A percentile compares a stretch with the other conserved stretches of the same genome.
Evolutionary conservation across 2,113 vertebrate species (phyloP).

Genomic region (Piprites chloris): DNA sequence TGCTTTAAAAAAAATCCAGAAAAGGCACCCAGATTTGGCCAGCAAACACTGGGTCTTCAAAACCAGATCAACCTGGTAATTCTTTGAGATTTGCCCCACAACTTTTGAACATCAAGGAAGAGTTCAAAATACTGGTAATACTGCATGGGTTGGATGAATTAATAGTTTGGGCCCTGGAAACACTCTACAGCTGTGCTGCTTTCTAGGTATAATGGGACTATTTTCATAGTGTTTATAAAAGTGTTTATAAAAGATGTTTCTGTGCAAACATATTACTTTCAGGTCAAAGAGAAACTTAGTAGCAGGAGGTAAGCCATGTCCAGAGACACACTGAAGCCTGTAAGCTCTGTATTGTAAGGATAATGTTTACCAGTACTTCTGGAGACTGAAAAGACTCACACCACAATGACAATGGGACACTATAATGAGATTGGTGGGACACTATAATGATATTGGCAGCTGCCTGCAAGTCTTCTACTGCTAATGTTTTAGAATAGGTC

Average conservation of each 20-base stretch:
- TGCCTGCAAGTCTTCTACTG: constrained; percentile 3
- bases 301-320: background rate
- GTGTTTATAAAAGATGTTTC: background rate
- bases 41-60: background rate
- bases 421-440: background rate
- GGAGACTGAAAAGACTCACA: background rate
- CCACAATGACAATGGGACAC: background rate
- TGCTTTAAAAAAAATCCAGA: background rate
- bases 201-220: background rate
- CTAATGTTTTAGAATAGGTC: constrained; percentile 16
- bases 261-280: background rate
- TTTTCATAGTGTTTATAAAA: background rate
- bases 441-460: background rate
- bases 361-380: background rate
- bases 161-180: background rate
- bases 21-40: background rate
- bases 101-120: background rate
- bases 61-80: background rate
- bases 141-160: background rate
- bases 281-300: background rate
- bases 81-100: background rate
- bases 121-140: background rate
- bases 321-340: background rate
- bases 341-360: background rate
- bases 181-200: background rate